Conservation (phyloP, 2,113 vertebrate species). For the Empidonax alnorum region DNA sequence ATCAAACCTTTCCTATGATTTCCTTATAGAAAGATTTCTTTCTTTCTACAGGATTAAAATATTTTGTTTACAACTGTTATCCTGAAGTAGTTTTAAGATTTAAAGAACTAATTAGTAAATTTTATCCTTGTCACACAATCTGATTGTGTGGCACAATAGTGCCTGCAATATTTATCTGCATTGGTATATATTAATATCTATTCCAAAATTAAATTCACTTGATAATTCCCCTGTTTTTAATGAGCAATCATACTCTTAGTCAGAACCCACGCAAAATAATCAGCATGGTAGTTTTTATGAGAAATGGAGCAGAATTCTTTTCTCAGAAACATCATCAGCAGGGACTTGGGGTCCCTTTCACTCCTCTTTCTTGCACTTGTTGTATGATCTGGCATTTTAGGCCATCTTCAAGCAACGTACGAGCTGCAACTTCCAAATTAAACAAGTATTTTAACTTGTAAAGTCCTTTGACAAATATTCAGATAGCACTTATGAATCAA, state of each 20-base stretch:
- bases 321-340: not conserved
- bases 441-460: not conserved
- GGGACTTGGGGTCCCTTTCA: not conserved
- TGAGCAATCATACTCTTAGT: not conserved
- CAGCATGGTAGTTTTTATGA: not conserved
- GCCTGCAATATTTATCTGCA: not conserved
- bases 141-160: not conserved
- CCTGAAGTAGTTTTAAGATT: not conserved
- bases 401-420: not conserved
- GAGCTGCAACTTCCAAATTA: not conserved
- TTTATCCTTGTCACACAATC: not conserved
- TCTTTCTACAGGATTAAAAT: not conserved
- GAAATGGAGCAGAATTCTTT: not conserved
- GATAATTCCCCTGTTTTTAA: not conserved
- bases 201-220: not conserved
- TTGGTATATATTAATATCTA: not conserved
- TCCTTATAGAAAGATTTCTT: not conserved
- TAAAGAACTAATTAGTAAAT: slow-evolving; percentile 1
- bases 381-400: not conserved
- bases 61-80: not conserved
- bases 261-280: not conserved
- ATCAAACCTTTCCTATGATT: not conserved
- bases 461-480: not conserved
- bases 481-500: not conserved
- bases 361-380: not conserved